Evolutionary conservation across 2,797 vertebrate species (phyloP).

Genomic region (Tenualosa thibaudeaui): DNA sequence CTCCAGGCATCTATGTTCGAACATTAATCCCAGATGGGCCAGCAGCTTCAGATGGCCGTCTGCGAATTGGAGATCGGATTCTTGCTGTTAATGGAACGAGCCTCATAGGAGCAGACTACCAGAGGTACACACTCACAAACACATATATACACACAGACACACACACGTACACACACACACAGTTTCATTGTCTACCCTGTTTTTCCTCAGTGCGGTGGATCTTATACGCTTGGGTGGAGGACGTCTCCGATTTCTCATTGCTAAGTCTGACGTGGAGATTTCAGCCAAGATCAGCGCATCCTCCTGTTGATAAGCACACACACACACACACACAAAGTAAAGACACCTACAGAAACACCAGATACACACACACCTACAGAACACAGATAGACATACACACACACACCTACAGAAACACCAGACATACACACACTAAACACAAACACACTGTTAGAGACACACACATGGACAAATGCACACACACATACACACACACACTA

Average conservation of each 20-base stretch:
- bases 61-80: constrained; percentile 92
- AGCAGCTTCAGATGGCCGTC: constrained; percentile 81
- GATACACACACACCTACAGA: background rate
- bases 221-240: constrained; percentile 90
- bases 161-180: background rate
- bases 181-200: constrained; percentile 26
- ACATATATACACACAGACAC: background rate
- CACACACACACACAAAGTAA: background rate
- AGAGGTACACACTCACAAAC: constrained; percentile 75
- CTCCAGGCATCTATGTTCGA: constrained; percentile 93
- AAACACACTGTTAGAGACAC: background rate
- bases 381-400: background rate
- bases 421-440: background rate
- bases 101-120: constrained; percentile 90
- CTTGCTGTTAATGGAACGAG: constrained; percentile 92
- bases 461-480: too few species aligned
- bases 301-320: constrained; percentile 74
- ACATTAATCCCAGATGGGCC: constrained; percentile 92
- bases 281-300: constrained; percentile 90
- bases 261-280: constrained; percentile 88
- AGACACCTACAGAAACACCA: background rate
- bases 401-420: background rate
- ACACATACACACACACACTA: background rate
- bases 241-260: constrained; percentile 89
- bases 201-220: constrained; percentile 69